phyloP scores from a whole-genome alignment of 2,888 invertebrate species.

The Trichogramma dendrolimi region DNA sequence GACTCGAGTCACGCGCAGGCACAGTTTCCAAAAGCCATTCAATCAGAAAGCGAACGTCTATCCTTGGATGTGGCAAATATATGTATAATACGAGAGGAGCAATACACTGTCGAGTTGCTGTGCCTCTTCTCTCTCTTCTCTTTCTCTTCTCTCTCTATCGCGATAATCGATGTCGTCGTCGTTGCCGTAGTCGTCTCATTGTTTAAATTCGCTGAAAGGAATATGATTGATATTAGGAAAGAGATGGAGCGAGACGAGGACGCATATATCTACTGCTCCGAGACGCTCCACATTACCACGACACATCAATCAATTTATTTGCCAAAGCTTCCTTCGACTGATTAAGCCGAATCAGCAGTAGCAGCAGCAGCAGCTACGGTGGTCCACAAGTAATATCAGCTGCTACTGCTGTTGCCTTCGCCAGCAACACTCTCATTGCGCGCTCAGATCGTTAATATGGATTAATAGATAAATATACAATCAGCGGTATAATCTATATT shows the following conservation, averaged over 20 bases:
- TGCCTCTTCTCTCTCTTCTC: slow-evolving; percentile 23
- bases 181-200: slow-evolving; percentile 9
- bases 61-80: no score
- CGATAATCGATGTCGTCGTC: slow-evolving; percentile 27
- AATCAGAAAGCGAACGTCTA: slow-evolving; percentile 44
- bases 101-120: slow-evolving; percentile 32
- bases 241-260: slow-evolving; percentile 28
- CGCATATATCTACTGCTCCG: slow-evolving; percentile 45
- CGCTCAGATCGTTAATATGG: slow-evolving; percentile 44
- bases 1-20: slow-evolving; percentile 29
- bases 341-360: slow-evolving; percentile 46
- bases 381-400: not conserved
- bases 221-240: slow-evolving; percentile 27
- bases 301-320: slow-evolving; percentile 48
- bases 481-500: slow-evolving; percentile 51
- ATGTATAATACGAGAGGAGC: no score
- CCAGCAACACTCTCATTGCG: slow-evolving; percentile 8
- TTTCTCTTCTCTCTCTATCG: slow-evolving; percentile 21
- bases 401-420: no score
- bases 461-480: slow-evolving; percentile 53
- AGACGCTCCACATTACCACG: slow-evolving; percentile 21
- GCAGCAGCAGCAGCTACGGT: slow-evolving; percentile 38
- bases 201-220: slow-evolving; percentile 15
- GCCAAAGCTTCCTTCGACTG: slow-evolving; percentile 41
- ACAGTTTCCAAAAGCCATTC: slow-evolving; percentile 43